Evolutionary conservation across 2,113 vertebrate species (phyloP).

Genomic region (Trematomus loennbergii): DNA sequence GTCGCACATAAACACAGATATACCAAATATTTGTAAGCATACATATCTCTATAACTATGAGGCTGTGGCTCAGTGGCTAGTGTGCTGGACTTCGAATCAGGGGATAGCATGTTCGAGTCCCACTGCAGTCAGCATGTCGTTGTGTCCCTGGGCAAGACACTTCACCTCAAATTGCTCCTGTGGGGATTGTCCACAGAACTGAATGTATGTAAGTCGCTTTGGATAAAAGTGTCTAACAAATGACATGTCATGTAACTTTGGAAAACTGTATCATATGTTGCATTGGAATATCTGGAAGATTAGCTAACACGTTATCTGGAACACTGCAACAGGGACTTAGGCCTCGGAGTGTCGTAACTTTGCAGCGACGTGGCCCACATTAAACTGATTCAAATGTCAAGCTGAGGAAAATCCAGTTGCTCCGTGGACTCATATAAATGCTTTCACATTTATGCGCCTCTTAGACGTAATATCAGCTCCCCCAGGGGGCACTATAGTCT

Average conservation of each 20-base stretch:
- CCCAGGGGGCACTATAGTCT: constrained; percentile 60
- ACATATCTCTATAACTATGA: not conserved
- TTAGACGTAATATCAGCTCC: constrained; percentile 33
- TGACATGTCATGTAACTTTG: not conserved
- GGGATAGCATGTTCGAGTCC: too few species aligned
- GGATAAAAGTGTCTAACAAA: too few species aligned
- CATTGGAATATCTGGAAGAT: constrained; percentile 60
- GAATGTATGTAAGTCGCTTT: too few species aligned
- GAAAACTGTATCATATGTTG: constrained; percentile 60
- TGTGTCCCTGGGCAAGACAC: too few species aligned
- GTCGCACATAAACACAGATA: constrained; percentile 7
- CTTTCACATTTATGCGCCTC: constrained; percentile 49
- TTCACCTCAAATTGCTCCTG: too few species aligned
- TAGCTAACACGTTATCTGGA: constrained; percentile 68
- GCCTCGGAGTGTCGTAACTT: constrained; percentile 48
- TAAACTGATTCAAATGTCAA: constrained; percentile 63
- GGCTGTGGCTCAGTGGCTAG: too few species aligned
- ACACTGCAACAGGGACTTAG: constrained; percentile 51
- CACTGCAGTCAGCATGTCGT: too few species aligned
- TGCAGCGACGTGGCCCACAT: constrained; percentile 47
- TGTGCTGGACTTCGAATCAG: too few species aligned
- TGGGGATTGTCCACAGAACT: too few species aligned
- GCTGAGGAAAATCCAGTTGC: constrained; percentile 59
- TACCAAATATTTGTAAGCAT: constrained; percentile 12
- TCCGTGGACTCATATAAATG: constrained; percentile 43